Evolutionary conservation across 2,888 invertebrate genomes (phyloP).

Genomic region (Scaeva pyrastri): DNA sequence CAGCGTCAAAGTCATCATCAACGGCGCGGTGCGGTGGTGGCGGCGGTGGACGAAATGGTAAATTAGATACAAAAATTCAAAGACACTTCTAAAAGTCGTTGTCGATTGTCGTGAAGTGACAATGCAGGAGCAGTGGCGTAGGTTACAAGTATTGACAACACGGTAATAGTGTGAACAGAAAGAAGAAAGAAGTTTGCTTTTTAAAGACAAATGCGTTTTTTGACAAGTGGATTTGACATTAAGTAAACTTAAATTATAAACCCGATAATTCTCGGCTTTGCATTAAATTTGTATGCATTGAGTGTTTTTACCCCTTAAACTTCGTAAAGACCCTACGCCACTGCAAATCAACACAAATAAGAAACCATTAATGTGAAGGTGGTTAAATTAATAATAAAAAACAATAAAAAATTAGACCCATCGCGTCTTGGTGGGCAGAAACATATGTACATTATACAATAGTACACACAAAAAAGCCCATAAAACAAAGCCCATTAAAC

Average conservation of each 20-base stretch:
- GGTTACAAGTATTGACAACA: background rate
- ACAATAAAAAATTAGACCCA: slow-evolving; percentile 60
- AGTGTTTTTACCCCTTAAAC: too few species aligned
- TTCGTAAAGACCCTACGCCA: background rate
- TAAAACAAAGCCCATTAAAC: slow-evolving; percentile 48
- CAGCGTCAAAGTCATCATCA: too few species aligned
- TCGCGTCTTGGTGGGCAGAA: slow-evolving; percentile 27
- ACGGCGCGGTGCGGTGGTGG: too few species aligned
- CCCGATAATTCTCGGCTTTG: too few species aligned
- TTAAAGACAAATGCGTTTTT: too few species aligned
- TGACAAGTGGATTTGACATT: too few species aligned
- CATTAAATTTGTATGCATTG: too few species aligned
- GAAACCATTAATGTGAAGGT: slow-evolving; percentile 65
- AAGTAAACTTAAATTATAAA: too few species aligned
- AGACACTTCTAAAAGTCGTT: slow-evolving; percentile 1
- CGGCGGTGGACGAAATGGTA: too few species aligned
- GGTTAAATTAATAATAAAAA: slow-evolving; percentile 74
- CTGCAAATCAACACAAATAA: background rate
- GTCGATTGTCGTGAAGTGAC: background rate
- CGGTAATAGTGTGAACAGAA: too few species aligned
- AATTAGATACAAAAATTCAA: slow-evolving; percentile 12
- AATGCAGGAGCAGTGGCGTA: slow-evolving; percentile 15
- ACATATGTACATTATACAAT: slow-evolving; percentile 61
- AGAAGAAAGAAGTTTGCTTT: too few species aligned
- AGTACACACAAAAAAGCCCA: slow-evolving; percentile 34